Evolutionary conservation across 1,140 invertebrate species (phyloP).

Genomic region (Zelostemma sp.): DNA sequence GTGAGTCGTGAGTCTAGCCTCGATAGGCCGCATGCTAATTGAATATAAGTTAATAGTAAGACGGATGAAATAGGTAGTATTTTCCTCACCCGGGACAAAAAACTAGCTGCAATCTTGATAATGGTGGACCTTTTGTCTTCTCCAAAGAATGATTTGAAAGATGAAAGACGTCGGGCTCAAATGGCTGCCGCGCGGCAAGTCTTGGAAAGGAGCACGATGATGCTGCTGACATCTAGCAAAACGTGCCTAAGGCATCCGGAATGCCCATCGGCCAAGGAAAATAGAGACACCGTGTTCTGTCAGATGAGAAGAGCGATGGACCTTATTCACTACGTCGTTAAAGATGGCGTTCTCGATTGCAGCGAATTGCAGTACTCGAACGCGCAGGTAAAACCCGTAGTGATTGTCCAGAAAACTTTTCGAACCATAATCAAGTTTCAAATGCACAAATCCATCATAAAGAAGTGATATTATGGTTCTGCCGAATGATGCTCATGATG

Average conservation of each 20-base stretch:
- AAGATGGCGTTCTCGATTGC: slow-evolving; percentile 87
- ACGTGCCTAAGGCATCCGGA: slow-evolving; percentile 95
- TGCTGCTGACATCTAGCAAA: slow-evolving; percentile 97
- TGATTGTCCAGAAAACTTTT: neutral
- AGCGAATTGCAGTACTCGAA: slow-evolving; percentile 69
- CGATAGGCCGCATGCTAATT: neutral
- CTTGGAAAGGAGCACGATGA: slow-evolving; percentile 97
- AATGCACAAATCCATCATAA: too few species aligned
- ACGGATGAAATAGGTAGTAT: neutral
- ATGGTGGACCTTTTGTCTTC: neutral
- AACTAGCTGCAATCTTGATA: too few species aligned
- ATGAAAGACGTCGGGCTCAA: slow-evolving; percentile 93
- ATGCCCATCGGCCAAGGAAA: slow-evolving; percentile 91
- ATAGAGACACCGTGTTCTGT: slow-evolving; percentile 96
- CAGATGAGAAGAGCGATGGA: slow-evolving; percentile 98
- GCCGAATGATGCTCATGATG: too few species aligned
- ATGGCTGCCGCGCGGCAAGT: slow-evolving; percentile 95
- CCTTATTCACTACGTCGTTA: slow-evolving; percentile 96
- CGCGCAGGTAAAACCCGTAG: slow-evolving; percentile 57
- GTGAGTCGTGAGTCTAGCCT: slow-evolving; percentile 38
- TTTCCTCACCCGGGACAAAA: neutral
- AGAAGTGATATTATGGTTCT: too few species aligned
- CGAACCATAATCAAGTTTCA: neutral
- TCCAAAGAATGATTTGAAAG: slow-evolving; percentile 89
- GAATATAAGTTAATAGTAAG: too few species aligned